Evolutionary conservation across 1,140 invertebrate genomes (phyloP).

Genomic region (Bombus picipes): DNA sequence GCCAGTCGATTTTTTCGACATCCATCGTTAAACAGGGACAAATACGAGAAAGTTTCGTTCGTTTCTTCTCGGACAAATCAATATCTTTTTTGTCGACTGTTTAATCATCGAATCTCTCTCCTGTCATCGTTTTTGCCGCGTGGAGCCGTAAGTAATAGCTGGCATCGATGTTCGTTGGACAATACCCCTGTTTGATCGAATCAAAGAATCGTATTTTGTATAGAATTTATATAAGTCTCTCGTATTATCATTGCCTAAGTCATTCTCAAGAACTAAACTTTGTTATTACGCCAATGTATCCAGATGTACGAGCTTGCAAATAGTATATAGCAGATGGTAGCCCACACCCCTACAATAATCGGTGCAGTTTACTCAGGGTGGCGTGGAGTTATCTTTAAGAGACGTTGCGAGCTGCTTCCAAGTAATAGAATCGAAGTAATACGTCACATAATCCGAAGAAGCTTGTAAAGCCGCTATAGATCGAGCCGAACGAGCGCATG

Average conservation of each 20-base stretch:
- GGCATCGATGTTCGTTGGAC: too few relatives aligned
- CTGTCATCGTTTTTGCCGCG: neutral
- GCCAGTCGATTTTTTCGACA: neutral
- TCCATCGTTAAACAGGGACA: too few relatives aligned
- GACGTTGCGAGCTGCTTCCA: conserved; percentile 19
- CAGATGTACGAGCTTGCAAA: conserved; percentile 59
- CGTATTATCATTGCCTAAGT: too few relatives aligned
- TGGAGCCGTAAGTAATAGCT: neutral
- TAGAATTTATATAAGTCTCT: too few relatives aligned
- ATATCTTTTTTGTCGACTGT: conserved; percentile 21
- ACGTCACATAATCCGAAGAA: neutral
- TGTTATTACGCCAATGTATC: conserved; percentile 42
- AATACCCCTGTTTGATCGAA: neutral
- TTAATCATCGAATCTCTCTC: neutral
- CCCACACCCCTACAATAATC: conserved; percentile 58
- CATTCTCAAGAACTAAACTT: neutral
- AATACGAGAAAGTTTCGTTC: neutral
- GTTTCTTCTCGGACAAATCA: neutral
- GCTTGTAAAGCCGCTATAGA: neutral
- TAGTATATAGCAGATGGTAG: conserved; percentile 64
- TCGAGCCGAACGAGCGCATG: neutral
- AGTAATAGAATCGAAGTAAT: conserved; percentile 39
- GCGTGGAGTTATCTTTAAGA: conserved; percentile 41
- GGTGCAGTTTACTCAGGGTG: conserved; percentile 52
- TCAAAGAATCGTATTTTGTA: neutral